Base-by-base conservation (phyloP, 2,888 invertebrate genomes). In the Poecilus cupreus region DNA sequence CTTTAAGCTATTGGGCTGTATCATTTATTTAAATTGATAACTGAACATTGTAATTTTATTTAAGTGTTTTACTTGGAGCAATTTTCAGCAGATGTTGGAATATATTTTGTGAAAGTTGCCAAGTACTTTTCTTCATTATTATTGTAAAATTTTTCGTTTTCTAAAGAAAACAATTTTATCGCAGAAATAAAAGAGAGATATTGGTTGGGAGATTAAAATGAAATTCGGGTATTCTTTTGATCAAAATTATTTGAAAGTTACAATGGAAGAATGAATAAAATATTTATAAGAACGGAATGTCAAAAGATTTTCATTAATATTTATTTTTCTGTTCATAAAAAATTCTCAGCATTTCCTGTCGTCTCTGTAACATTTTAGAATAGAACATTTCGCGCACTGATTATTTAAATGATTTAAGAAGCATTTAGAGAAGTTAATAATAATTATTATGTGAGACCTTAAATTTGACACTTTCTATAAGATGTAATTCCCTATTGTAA, bases 31-130 rank as follows among this genome's bases (percentile, higher is more conserved):
- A 18, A 51, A 51, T 51, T 43, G 43, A 43, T 43, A 43, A 54
- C n/a, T 11, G 54, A 54, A 54, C 22, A 54, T 54, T 60, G n/a
- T 60, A 60, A 60, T 60, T 60, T 60, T 60, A 60, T 60, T 60
- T 13, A 24, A 60, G 16, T 60, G 26, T 24, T 60, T 60, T n/a
- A 60, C 60, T 60, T 60, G 32, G 8, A 16, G 54, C 26, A 51
- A 60, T 60, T 60, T 32, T 26, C 60, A n/a, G 13, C 60, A 60
- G 60, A 60, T 60, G 60, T 32, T 60, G 60, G 32, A 60, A 60
- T 60, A 60, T 26, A 60, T 60, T 60, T 60, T 13, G 32, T n/a
- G 16, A 60, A 60, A 54, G 20, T 54, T 54, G 13, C 54, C 20
- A 54, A 54, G 54, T 54, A 60, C 60, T 60, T 32, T 60, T 60